phyloP scores from a whole-genome alignment of 2,113 vertebrate species.

The Columbina picui region DNA sequence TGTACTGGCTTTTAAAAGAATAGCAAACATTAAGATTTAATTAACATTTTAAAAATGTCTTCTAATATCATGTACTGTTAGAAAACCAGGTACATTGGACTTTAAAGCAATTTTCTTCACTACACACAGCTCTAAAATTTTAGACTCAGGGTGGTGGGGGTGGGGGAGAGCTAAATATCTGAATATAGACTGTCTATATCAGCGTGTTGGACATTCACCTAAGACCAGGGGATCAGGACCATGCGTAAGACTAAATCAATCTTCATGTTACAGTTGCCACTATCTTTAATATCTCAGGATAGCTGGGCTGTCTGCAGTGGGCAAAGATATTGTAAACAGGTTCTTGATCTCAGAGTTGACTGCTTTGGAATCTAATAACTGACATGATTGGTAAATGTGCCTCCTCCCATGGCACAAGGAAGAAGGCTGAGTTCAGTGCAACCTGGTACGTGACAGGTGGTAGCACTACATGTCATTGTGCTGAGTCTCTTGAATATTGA shows the following conservation, averaged over 20 bases:
- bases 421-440: not conserved
- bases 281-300: not conserved
- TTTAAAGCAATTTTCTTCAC: not conserved
- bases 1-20: not conserved
- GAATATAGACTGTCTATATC: not conserved
- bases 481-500: not conserved
- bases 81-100: not conserved
- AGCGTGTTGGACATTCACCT: not conserved
- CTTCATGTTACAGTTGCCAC: not conserved
- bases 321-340: not conserved
- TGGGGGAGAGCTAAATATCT: not conserved
- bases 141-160: not conserved
- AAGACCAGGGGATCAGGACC: not conserved
- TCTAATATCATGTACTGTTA: not conserved
- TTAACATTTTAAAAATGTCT: not conserved
- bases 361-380: not conserved
- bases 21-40: not conserved
- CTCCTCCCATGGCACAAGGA: rapidly evolving
- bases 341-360: not conserved
- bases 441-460: rapidly evolving
- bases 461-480: not conserved
- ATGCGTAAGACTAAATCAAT: not conserved
- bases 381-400: not conserved
- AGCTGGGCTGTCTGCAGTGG: not conserved
- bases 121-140: not conserved